Evolutionary conservation across 2,113 vertebrate species (phyloP).

Genomic region (Plecturocebus donacophilus): DNA sequence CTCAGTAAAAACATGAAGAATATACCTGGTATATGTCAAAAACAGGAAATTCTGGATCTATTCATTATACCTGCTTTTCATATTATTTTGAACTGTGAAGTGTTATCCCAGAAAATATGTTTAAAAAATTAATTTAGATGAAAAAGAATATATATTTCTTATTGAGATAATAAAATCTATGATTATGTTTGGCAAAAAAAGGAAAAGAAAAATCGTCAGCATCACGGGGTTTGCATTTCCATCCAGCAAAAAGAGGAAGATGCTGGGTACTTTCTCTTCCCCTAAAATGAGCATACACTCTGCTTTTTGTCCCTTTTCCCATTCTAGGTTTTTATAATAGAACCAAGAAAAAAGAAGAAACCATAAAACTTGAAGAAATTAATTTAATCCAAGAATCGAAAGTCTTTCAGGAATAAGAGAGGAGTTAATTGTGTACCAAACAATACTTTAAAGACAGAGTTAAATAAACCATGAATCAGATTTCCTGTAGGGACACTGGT

Average conservation of each 20-base stretch:
- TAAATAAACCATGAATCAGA: neutral
- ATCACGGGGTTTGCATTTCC: neutral
- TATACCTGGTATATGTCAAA: neutral
- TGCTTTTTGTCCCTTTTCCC: too few relatives aligned
- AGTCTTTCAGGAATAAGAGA: neutral
- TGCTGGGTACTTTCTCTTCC: rapidly evolving
- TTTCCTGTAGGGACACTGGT: neutral
- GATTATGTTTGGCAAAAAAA: neutral
- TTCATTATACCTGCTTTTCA: neutral
- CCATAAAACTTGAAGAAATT: neutral
- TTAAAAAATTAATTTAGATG: neutral
- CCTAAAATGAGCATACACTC: neutral
- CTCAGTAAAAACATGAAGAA: neutral
- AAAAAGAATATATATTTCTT: neutral
- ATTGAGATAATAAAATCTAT: neutral
- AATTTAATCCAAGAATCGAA: neutral
- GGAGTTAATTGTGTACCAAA: neutral
- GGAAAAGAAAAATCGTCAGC: neutral
- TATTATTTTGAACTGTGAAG: neutral
- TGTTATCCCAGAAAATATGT: neutral
- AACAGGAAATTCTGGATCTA: neutral
- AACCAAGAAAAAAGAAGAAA: neutral
- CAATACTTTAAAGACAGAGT: neutral
- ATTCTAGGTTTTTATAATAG: neutral
- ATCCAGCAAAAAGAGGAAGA: neutral